These are phyloP conservation scores for Gadopsis bispinosus DNA, from an alignment of 2,797 vertebrate genomes.

Conservation along the genomic window DNA sequence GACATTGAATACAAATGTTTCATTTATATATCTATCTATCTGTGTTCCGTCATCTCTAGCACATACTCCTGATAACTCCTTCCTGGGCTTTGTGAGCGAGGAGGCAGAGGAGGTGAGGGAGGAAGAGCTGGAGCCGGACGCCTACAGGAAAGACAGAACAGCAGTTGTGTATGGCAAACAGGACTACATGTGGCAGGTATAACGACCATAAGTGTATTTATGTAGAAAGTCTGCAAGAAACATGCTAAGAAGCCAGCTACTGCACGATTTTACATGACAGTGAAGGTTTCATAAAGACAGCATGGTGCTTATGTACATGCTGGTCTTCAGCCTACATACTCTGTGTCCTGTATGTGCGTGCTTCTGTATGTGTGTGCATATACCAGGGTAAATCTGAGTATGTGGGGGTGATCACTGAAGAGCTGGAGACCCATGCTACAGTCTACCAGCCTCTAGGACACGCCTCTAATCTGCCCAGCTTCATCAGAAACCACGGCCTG, in stretches of 20 bases:
- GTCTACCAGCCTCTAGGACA: slow-evolving; percentile 75
- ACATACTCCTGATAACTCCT: slow-evolving; percentile 84
- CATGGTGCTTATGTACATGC: not conserved
- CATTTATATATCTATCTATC: not conserved
- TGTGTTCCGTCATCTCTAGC: slow-evolving; percentile 60
- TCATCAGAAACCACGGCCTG: slow-evolving; percentile 81
- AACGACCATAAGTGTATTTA: not conserved
- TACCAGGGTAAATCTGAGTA: slow-evolving; percentile 79
- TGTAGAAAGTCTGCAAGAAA: not conserved
- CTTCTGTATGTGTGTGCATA: slow-evolving; percentile 16
- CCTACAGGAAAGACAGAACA: slow-evolving; percentile 70
- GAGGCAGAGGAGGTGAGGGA: slow-evolving; percentile 51
- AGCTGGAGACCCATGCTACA: slow-evolving; percentile 80
- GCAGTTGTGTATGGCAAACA: slow-evolving; percentile 84
- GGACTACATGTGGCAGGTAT: slow-evolving; percentile 85
- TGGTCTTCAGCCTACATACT: not conserved
- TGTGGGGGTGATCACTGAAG: slow-evolving; percentile 71
- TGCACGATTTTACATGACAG: not conserved
- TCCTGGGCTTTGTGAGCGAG: slow-evolving; percentile 83
- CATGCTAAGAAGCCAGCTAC: not conserved
- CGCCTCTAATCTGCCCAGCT: slow-evolving; percentile 66
- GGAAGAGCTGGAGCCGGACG: slow-evolving; percentile 38
- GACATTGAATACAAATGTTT: not conserved
- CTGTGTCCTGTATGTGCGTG: not conserved
- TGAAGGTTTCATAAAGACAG: not conserved